These are phyloP conservation scores for Oreortyx pictus DNA, from an alignment of 2,797 vertebrate species.

Conservation along the genomic window DNA sequence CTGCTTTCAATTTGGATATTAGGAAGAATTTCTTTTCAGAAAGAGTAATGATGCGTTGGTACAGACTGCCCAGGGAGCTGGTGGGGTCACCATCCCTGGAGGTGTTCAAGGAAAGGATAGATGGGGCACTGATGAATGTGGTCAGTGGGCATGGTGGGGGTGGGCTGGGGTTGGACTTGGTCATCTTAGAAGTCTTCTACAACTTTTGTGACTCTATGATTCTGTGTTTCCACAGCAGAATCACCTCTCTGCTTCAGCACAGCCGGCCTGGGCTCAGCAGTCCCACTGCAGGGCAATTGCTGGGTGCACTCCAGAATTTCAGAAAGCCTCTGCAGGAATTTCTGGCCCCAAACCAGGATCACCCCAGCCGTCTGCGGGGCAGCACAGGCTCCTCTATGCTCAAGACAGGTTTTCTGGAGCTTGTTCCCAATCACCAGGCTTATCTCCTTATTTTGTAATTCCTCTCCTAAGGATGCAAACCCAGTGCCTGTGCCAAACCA, in stretches of 20 bases:
- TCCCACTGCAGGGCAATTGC: background rate
- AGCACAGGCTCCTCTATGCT: background rate
- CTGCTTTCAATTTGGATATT: background rate
- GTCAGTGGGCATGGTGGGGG: too few species aligned
- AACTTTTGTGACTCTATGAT: too few species aligned
- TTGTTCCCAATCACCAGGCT: background rate
- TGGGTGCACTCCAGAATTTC: background rate
- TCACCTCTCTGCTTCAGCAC: background rate
- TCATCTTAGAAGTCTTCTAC: too few species aligned
- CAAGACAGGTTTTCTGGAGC: background rate
- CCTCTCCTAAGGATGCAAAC: constrained; percentile 46
- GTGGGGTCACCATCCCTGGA: too few species aligned
- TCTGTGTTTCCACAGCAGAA: background rate
- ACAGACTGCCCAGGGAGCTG: too few species aligned
- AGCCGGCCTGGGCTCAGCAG: background rate
- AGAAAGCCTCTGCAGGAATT: background rate
- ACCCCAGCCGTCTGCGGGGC: background rate
- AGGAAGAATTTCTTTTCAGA: too few species aligned
- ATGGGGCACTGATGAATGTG: too few species aligned
- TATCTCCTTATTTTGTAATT: constrained; percentile 64
- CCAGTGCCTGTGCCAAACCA: constrained; percentile 49
- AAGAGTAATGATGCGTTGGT: too few species aligned
- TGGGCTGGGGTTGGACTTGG: too few species aligned
- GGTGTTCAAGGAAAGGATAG: too few species aligned
- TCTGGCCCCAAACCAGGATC: background rate